These are phyloP conservation scores for Fopius arisanus DNA, from an alignment of 1,140 invertebrate species.

Conservation along the genomic window DNA sequence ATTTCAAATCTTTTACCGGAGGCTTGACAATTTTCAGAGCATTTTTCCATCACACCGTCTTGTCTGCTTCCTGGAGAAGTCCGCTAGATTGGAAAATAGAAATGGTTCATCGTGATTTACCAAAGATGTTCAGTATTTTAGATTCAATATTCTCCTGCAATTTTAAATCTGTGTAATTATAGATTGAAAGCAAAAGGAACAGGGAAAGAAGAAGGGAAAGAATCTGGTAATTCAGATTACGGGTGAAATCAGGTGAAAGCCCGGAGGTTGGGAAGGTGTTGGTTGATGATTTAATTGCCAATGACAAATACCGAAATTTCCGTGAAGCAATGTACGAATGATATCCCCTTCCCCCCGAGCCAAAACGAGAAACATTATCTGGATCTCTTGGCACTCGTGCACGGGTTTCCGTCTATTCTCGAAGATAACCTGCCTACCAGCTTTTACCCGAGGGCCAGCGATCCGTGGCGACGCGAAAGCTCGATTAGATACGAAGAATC, in stretches of 20 bases:
- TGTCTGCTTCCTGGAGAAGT: too few relatives aligned
- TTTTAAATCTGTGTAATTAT: too few relatives aligned
- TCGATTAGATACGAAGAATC: too few relatives aligned
- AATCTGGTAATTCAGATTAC: too few relatives aligned
- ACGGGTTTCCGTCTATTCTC: neutral
- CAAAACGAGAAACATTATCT: neutral
- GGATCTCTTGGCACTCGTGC: neutral
- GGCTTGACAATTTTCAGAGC: neutral
- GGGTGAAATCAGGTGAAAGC: neutral
- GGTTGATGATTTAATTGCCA: neutral
- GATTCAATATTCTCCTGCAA: too few relatives aligned
- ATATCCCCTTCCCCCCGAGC: neutral
- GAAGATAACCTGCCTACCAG: neutral
- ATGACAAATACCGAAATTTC: neutral
- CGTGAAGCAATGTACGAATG: neutral
- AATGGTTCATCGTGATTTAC: too few relatives aligned
- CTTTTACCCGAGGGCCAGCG: neutral
- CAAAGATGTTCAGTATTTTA: too few relatives aligned
- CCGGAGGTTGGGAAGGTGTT: neutral
- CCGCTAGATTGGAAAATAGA: too few relatives aligned
- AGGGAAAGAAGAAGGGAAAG: too few relatives aligned
- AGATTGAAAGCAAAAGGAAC: too few relatives aligned
- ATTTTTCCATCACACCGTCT: too few relatives aligned
- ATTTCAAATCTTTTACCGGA: constrained; percentile 37
- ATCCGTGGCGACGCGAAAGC: neutral